These are phyloP conservation scores for Chiloscyllium punctatum DNA, from an alignment of 2,797 vertebrate species.

Conservation along the genomic window DNA sequence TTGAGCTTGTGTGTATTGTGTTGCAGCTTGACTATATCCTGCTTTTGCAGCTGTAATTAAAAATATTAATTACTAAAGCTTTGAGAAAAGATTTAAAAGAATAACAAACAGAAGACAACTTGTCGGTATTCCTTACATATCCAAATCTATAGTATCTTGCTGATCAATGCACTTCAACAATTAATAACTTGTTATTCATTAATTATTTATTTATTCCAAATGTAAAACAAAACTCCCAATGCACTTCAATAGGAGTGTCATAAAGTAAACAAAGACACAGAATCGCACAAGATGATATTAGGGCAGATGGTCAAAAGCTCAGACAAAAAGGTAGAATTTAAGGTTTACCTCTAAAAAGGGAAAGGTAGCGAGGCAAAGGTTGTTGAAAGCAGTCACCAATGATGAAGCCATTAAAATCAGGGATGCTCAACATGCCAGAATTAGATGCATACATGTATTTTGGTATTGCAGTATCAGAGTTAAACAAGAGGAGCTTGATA, in stretches of 20 bases:
- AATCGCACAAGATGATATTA: neutral
- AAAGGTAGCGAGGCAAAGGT: neutral
- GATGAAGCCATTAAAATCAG: neutral
- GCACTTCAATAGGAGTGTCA: neutral
- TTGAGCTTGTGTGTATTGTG: conserved; percentile 90
- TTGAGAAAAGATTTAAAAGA: neutral
- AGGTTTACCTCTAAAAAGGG: neutral
- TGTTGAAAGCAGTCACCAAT: neutral
- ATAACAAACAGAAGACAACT: neutral
- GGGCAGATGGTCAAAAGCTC: neutral
- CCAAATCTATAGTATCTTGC: neutral
- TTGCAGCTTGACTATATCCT: conserved; percentile 88
- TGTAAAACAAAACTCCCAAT: neutral
- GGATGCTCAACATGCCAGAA: neutral
- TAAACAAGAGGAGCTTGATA: neutral
- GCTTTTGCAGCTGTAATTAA: conserved; percentile 76
- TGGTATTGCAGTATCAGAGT: neutral
- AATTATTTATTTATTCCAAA: neutral
- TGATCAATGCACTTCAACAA: neutral
- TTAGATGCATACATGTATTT: neutral
- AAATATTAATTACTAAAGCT: neutral
- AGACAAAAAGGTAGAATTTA: neutral
- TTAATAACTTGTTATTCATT: neutral
- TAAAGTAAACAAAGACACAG: neutral
- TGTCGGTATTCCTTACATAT: neutral